Evolutionary conservation across 2,113 vertebrate genomes (phyloP).

Genomic region (Sinocyclocheilus maitianheensis): DNA sequence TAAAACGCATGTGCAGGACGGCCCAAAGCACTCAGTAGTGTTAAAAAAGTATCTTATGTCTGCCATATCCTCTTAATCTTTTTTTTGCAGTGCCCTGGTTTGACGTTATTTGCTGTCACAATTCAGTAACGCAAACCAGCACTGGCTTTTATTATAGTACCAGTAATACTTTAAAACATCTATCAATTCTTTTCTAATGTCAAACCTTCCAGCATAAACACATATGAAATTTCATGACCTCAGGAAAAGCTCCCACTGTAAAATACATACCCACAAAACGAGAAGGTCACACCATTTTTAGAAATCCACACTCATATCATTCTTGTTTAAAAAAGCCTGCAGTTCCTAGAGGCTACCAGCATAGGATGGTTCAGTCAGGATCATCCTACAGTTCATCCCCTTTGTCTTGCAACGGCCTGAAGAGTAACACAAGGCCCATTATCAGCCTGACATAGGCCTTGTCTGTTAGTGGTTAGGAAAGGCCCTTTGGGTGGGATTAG

Average conservation of each 20-base stretch:
- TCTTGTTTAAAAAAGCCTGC: slow-evolving; percentile 13
- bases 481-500: slow-evolving; percentile 11
- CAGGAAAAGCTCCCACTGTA: slow-evolving; percentile 2
- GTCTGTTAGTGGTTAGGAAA: slow-evolving; percentile 33
- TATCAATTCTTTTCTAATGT: slow-evolving; percentile 12
- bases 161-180: slow-evolving; percentile 37
- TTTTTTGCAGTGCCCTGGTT: neutral
- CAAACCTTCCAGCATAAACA: neutral
- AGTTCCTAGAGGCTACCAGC: slow-evolving; percentile 9
- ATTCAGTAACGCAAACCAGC: slow-evolving; percentile 21
- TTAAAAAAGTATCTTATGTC: slow-evolving; percentile 34
- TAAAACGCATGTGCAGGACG: slow-evolving; percentile 65
- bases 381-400: neutral
- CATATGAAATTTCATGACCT: neutral
- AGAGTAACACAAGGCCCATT: slow-evolving; percentile 28
- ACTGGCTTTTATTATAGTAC: neutral
- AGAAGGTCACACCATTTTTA: slow-evolving; percentile 20
- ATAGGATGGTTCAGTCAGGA: slow-evolving; percentile 17
- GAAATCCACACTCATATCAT: slow-evolving; percentile 27
- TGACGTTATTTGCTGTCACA: neutral
- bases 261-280: neutral
- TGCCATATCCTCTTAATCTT: neutral
- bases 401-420: slow-evolving; percentile 30
- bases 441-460: slow-evolving; percentile 1
- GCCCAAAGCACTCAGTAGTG: slow-evolving; percentile 64